These are phyloP conservation scores for Cephalotes varians DNA, from an alignment of 2,888 invertebrate species.

Conservation along the genomic window DNA sequence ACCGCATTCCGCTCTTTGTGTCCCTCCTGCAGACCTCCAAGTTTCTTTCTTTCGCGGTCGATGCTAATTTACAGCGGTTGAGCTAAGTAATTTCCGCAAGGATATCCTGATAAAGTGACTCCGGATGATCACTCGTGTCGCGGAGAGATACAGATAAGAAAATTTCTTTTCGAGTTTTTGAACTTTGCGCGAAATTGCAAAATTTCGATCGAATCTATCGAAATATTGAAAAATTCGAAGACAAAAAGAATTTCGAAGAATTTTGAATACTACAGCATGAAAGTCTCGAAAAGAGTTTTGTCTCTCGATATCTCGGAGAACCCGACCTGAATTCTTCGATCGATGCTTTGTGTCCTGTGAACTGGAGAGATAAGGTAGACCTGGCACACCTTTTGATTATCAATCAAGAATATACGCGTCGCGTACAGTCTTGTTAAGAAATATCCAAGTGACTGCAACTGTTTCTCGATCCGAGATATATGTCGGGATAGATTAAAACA, in stretches of 20 bases:
- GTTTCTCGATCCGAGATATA: slow-evolving; percentile 1
- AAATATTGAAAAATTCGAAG: neutral
- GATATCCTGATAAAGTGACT: slow-evolving; percentile 2
- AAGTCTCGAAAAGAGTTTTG: neutral
- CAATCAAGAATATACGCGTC: slow-evolving; percentile 51
- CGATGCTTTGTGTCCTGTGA: slow-evolving; percentile 19
- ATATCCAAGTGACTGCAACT: neutral
- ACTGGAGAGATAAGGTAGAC: slow-evolving; percentile 56
- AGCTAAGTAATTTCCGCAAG: slow-evolving; percentile 12
- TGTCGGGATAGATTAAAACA: neutral
- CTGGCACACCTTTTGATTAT: slow-evolving; percentile 57
- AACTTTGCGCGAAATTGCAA: neutral
- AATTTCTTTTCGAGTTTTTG: neutral
- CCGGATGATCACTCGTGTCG: neutral
- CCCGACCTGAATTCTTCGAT: slow-evolving; percentile 52
- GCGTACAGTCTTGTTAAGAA: slow-evolving; percentile 1
- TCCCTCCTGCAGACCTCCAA: too few species aligned
- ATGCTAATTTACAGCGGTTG: slow-evolving; percentile 60
- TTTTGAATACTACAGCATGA: neutral
- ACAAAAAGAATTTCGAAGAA: neutral
- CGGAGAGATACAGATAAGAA: neutral
- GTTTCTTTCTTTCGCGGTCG: too few species aligned
- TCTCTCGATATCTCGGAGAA: slow-evolving; percentile 3
- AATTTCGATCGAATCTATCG: neutral
- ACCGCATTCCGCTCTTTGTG: slow-evolving; percentile 75